These are phyloP conservation scores for Paralichthys olivaceus DNA, from an alignment of 2,113 vertebrate species.

Conservation along the genomic window DNA sequence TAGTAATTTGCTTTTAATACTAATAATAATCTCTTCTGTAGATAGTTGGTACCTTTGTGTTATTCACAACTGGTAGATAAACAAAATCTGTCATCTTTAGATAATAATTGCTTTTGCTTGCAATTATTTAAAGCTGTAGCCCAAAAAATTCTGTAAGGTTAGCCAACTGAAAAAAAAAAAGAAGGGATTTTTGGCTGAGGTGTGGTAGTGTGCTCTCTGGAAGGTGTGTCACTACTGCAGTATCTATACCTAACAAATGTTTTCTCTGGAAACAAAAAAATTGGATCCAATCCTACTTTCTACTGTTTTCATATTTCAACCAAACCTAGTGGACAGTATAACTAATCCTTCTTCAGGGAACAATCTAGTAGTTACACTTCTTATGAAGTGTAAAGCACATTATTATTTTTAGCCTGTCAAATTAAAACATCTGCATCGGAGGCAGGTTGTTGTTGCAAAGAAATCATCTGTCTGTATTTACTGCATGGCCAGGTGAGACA, in stretches of 20 bases:
- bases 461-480: not conserved
- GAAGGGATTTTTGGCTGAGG: not conserved
- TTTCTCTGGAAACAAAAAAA: not conserved
- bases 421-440: not conserved
- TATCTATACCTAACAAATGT: slow-evolving; percentile 1
- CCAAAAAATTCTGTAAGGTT: not conserved
- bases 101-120: not conserved
- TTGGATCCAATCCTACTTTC: not conserved
- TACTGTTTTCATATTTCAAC: not conserved
- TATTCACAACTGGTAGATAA: too few relatives aligned
- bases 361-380: not conserved
- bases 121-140: not conserved
- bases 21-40: not conserved
- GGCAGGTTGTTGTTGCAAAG: not conserved
- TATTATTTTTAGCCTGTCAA: slow-evolving; percentile 17
- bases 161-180: not conserved
- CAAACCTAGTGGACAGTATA: not conserved
- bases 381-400: not conserved
- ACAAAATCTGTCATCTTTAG: not conserved
- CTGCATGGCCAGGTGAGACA: not conserved
- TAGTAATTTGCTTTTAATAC: not conserved
- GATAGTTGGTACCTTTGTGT: too few relatives aligned
- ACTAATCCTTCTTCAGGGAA: not conserved
- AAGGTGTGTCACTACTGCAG: not conserved
- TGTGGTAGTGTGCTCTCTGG: not conserved